phyloP scores from a whole-genome alignment of 92 coral and sea anemone species.

The Umimayanthus kanabou region DNA sequence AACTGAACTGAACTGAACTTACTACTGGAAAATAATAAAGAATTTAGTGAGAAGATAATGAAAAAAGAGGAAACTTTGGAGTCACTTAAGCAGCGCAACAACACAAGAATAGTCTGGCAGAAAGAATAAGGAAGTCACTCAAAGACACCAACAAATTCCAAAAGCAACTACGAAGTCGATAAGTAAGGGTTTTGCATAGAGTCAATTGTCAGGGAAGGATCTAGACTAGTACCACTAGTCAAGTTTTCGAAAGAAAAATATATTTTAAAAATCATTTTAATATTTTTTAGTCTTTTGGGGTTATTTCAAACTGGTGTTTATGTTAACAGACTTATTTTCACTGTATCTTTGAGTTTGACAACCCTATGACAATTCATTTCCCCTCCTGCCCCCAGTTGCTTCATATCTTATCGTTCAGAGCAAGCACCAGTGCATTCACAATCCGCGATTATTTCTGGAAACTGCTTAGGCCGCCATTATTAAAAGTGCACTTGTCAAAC shows the following conservation, averaged over 20 bases:
- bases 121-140: too few relatives aligned
- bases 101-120: too few relatives aligned
- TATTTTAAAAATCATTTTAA: neutral
- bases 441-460: neutral
- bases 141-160: too few relatives aligned
- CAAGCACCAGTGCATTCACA: slow-evolving; percentile 7
- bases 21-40: too few relatives aligned
- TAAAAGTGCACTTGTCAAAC: slow-evolving; percentile 2
- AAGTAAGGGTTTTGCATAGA: too few relatives aligned
- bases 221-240: slow-evolving; percentile 45
- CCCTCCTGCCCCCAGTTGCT: slow-evolving; percentile 1
- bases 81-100: too few relatives aligned
- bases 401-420: neutral
- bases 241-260: slow-evolving; percentile 13
- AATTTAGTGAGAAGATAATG: too few relatives aligned
- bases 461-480: neutral
- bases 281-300: neutral
- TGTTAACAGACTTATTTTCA: neutral
- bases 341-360: slow-evolving; percentile 5
- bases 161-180: too few relatives aligned
- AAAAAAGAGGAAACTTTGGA: too few relatives aligned
- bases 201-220: slow-evolving; percentile 22
- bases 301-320: neutral
- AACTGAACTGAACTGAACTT: too few relatives aligned
- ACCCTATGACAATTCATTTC: neutral